phyloP scores from a whole-genome alignment of 2,888 invertebrate species.

The Sarcophaga subvicina region DNA sequence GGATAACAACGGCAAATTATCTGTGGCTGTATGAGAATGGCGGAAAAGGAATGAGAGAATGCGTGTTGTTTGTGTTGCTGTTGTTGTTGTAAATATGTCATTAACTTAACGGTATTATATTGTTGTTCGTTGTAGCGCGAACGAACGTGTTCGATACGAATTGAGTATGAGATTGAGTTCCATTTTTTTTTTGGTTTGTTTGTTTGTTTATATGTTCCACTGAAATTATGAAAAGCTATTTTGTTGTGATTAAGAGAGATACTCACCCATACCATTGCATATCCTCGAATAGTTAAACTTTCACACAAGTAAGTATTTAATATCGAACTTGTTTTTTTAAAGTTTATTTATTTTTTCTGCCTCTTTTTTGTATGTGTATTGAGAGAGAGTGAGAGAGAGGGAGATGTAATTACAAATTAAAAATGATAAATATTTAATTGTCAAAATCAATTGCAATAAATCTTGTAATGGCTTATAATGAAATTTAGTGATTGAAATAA shows the following conservation, averaged over 20 bases:
- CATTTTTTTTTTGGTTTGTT: constrained; percentile 9
- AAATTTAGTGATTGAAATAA: no score
- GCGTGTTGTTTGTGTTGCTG: not conserved
- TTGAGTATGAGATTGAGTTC: constrained; percentile 32
- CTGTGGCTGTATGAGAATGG: constrained; percentile 4
- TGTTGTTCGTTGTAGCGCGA: constrained; percentile 41
- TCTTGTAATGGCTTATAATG: no score
- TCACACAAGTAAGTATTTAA: no score
- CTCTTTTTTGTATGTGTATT: no score
- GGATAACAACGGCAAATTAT: constrained; percentile 43
- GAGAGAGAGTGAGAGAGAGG: no score
- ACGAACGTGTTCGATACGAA: constrained; percentile 51
- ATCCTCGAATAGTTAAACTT: no score
- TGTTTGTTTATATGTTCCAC: not conserved
- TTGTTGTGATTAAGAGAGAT: constrained; percentile 1
- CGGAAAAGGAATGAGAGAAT: not conserved
- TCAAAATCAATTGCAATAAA: no score
- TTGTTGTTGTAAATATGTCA: constrained; percentile 38
- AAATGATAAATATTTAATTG: no score
- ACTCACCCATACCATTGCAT: not conserved
- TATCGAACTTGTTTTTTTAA: no score
- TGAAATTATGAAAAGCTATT: constrained; percentile 13
- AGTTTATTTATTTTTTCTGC: no score
- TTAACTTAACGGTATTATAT: constrained; percentile 41
- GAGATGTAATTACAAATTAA: no score